Base-by-base conservation (phyloP, 2,113 vertebrate genomes). In the Macrotus californicus region DNA sequence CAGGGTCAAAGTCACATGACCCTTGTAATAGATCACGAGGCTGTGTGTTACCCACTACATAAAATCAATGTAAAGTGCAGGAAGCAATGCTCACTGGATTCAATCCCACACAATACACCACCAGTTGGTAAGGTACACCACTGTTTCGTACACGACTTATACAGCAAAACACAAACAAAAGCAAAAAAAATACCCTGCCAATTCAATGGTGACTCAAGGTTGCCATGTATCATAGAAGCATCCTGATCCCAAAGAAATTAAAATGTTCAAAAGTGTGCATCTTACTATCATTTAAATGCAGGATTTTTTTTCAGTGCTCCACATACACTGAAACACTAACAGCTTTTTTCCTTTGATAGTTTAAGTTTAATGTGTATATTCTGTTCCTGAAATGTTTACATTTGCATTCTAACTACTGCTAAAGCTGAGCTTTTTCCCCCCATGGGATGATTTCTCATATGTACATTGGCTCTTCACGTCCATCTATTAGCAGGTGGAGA, bases 201-300 rank as follows among this genome's bases (percentile, higher is more conserved):
- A 41, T 84, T 90, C 48, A 64, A n/a, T 54, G 26, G 34, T 87
- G 50, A 94, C 29, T 91, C 18, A 72, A 39, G 87, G 46, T 87
- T 73, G 56, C 14, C 24, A 77, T 81, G 15, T 69, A 89, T 87
- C 80, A 64, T 54, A 94, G 19, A 77, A 16, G 36, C 34, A 85
- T 36, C 11, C 50, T 81, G 29, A 82, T 59, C 21, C 46, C 29
- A 76, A 41, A 73, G 34, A 89, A 91, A 91, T 54, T 92, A 79
- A 94, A 80, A 64, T 59, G 66, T 43, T 79, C 87, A 79, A 24
- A 76, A 81, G 54, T 72, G 7, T 41, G 22, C 31, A 90, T 75
- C 19, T 72, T 54, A 88, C 18, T 18, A 75, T 43, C 52, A 82
- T 93, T 94, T 87, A 90, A 91, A 88, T 86, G 72, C n/a, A 94